These are phyloP conservation scores for Pelosia muscerda DNA, from an alignment of 2,888 invertebrate species.

Conservation along the genomic window DNA sequence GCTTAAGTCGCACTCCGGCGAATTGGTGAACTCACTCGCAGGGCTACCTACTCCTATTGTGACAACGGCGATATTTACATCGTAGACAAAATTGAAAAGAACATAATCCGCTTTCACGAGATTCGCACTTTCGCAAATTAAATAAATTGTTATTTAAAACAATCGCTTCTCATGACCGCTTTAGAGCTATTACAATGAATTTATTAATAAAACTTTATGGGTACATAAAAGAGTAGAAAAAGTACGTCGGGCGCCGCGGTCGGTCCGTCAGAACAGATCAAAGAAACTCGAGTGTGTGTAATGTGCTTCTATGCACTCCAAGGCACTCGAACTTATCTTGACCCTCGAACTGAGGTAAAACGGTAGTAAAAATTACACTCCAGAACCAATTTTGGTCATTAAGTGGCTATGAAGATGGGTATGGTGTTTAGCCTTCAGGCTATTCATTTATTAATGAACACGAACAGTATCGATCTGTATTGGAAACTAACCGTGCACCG, in stretches of 20 bases:
- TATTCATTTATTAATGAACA: conserved; percentile 76
- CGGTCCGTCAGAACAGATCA: conserved; percentile 71
- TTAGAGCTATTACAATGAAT: conserved; percentile 60
- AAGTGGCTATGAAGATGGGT: conserved; percentile 69
- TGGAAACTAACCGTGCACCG: conserved; percentile 71
- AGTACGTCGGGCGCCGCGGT: conserved; percentile 53
- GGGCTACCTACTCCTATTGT: conserved; percentile 44
- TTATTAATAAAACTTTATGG: conserved; percentile 70
- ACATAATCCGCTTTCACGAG: conserved; percentile 74
- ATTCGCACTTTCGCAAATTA: conserved; percentile 73
- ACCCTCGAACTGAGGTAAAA: conserved; percentile 78
- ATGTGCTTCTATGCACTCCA: conserved; percentile 68
- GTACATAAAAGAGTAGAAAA: conserved; percentile 60
- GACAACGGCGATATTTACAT: conserved; percentile 49
- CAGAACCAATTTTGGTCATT: conserved; percentile 69
- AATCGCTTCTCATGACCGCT: conserved; percentile 70
- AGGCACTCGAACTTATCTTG: conserved; percentile 78
- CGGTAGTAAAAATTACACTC: conserved; percentile 84
- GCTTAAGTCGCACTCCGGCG: conserved; percentile 70
- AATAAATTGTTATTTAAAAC: conserved; percentile 67
- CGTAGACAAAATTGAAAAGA: conserved; percentile 67
- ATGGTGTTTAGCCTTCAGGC: conserved; percentile 64
- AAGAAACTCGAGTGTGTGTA: conserved; percentile 73
- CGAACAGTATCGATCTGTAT: conserved; percentile 79
- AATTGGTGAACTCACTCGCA: conserved; percentile 62